Conservation (phyloP, 2,888 invertebrate species). For the Amblyteles armatorius region DNA sequence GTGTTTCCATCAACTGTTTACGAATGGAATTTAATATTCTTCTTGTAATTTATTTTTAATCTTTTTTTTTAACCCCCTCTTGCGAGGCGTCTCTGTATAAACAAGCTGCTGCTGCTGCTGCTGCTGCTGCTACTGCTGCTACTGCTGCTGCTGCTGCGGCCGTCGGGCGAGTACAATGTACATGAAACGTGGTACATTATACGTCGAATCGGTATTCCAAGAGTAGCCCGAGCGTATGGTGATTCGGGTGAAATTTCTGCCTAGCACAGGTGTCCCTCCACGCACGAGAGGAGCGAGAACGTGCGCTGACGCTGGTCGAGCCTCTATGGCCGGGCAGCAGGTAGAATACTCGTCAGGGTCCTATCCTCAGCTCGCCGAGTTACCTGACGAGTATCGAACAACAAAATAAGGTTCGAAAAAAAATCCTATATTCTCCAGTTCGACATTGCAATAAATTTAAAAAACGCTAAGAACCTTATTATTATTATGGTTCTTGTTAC, state of each 20-base stretch:
- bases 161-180: slow-evolving; percentile 30
- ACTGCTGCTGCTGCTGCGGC: slow-evolving; percentile 5
- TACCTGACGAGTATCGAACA: slow-evolving; percentile 33
- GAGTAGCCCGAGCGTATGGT: slow-evolving; percentile 59
- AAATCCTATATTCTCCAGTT: not conserved
- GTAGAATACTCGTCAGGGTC: slow-evolving; percentile 47
- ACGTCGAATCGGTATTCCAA: slow-evolving; percentile 60
- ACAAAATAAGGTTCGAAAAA: slow-evolving; percentile 11
- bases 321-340: slow-evolving; percentile 39
- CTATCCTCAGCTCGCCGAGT: slow-evolving; percentile 53
- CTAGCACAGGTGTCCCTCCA: slow-evolving; percentile 56
- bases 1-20: not conserved
- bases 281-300: slow-evolving; percentile 19
- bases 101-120: slow-evolving; percentile 9
- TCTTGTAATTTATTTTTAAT: slow-evolving; percentile 14
- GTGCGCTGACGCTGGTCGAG: slow-evolving; percentile 15
- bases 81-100: slow-evolving; percentile 8
- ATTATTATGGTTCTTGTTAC: no score
- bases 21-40: slow-evolving; percentile 30
- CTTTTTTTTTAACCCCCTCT: not conserved
- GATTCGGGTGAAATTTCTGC: slow-evolving; percentile 67
- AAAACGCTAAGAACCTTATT: not conserved
- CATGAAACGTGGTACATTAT: slow-evolving; percentile 38
- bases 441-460: not conserved
- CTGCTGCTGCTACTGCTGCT: not conserved